Percentiles rank a stretch among this genome's conserved stretches.
These are phyloP conservation scores for Syngnathus floridae DNA, from an alignment of 2,113 vertebrate species.

Conservation along the genomic window DNA sequence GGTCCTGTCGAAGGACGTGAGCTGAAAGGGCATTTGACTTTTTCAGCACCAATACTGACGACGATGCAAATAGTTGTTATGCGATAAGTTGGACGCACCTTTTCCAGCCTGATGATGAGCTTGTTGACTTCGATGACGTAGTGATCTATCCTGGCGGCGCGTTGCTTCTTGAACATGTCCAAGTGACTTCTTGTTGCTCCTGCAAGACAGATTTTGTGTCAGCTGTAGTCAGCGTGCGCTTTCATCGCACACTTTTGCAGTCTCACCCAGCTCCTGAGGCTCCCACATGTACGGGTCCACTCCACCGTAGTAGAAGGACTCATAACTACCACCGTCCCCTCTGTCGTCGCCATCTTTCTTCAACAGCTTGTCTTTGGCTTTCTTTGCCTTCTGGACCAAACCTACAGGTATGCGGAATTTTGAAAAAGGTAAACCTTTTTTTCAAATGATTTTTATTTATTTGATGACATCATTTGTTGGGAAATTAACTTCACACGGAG, in stretches of 20 bases:
- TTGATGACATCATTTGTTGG: too few relatives aligned
- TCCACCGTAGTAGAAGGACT: slow-evolving; percentile 91
- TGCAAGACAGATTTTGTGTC: slow-evolving; percentile 18
- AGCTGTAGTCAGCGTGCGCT: background rate
- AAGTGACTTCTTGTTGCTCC: slow-evolving; percentile 86
- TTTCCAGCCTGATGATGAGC: slow-evolving; percentile 94
- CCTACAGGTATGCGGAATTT: slow-evolving; percentile 56
- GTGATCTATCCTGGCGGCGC: slow-evolving; percentile 94
- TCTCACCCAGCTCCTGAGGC: slow-evolving; percentile 91
- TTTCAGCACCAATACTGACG: background rate
- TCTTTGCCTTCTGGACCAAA: slow-evolving; percentile 92
- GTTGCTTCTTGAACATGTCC: slow-evolving; percentile 87
- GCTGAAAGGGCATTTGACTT: slow-evolving; percentile 61
- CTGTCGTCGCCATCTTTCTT: slow-evolving; percentile 85
- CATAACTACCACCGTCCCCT: slow-evolving; percentile 77
- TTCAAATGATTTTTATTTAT: too few relatives aligned
- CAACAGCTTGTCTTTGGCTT: slow-evolving; percentile 90
- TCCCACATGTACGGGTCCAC: slow-evolving; percentile 98
- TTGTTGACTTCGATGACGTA: slow-evolving; percentile 98
- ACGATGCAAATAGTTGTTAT: background rate
- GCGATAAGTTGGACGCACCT: slow-evolving; percentile 68
- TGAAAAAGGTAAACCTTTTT: too few relatives aligned
- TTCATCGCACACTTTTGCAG: background rate
- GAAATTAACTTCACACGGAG: too few relatives aligned
- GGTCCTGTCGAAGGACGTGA: slow-evolving; percentile 90